These are phyloP conservation scores for Bibio marci DNA, from an alignment of 2,888 invertebrate species.

Conservation along the genomic window DNA sequence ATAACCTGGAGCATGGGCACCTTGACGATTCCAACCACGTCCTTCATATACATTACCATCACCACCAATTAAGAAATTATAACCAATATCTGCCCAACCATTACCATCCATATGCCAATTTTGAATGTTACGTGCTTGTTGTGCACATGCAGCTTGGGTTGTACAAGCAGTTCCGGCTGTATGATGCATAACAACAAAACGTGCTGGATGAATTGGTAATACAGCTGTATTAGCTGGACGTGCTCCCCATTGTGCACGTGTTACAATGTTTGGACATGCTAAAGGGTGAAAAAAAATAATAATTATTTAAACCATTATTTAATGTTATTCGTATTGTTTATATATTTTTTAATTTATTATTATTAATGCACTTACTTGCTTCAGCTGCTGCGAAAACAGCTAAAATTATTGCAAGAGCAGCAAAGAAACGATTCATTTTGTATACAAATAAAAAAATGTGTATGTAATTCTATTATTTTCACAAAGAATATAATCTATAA, in stretches of 20 bases:
- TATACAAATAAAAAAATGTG: too few species aligned
- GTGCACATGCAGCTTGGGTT: constrained; percentile 29
- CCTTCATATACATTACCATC: constrained; percentile 45
- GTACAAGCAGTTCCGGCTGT: constrained; percentile 44
- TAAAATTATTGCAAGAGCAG: too few species aligned
- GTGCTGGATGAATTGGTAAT: constrained; percentile 35
- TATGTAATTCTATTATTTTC: too few species aligned
- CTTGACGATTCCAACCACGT: constrained; percentile 41
- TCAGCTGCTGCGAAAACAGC: too few species aligned
- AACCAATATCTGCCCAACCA: constrained; percentile 44
- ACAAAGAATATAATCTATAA: too few species aligned
- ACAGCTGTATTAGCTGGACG: constrained; percentile 28
- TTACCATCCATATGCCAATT: constrained; percentile 32
- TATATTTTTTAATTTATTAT: too few species aligned
- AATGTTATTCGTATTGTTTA: not conserved
- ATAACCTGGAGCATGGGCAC: constrained; percentile 44
- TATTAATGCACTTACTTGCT: too few species aligned
- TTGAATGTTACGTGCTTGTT: constrained; percentile 40
- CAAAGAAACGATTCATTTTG: too few species aligned
- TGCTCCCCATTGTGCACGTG: constrained; percentile 41
- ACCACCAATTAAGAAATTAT: constrained; percentile 46
- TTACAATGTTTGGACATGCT: constrained; percentile 13
- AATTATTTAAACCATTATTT: not conserved
- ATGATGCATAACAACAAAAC: constrained; percentile 53
- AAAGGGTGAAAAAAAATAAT: too few species aligned